Base-by-base conservation (phyloP, 2,888 invertebrate genomes). In the Ectobius pallidus region DNA sequence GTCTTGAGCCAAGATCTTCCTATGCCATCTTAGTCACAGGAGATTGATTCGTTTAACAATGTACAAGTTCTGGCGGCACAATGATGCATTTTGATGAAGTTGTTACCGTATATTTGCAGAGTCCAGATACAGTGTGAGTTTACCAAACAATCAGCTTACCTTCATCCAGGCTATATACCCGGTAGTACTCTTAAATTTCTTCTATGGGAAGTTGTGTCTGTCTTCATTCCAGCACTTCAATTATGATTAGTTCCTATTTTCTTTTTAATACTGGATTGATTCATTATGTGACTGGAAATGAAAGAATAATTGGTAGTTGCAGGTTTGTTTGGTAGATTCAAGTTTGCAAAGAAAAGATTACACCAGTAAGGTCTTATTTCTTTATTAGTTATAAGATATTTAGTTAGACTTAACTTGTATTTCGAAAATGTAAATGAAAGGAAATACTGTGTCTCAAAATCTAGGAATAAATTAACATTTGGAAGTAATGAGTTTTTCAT, bases 381-480 rank as follows among this genome's bases (percentile, higher is more conserved):
- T 55, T 68, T 55, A 69, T 69, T 55, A 55, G 39, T 55, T 55
- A 55, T 69, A 55, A 69, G 55, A 52, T 63, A 67, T 68, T 74
- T 74, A 65, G 65, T 65, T 74, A 74, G 71, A 52, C 71, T 69
- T 71, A 72, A 74, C 72, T 72, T 74, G 74, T 74, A 74, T 74
- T 74, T 72, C 74, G 63, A 63, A 72, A 74, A 69, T 74, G 74
- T 74, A 74, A 72, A 74, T n/a, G 27, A 69, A 70, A 71, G 65
- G 39, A 74, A 69, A 69, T 34, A 32, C 46, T 65, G 55, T 69
- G 69, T 69, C 55, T 69, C 69, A 69, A 69, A 69, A 55, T 69
- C 52, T 69, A 69, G 69, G 55, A 69, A 69, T 69, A 69, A 69
- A 69, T 69, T 69, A 69, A 69, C 69, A 69, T 69, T 69, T 65